These are phyloP conservation scores for Astyanax mexicanus DNA, from an alignment of 2,797 vertebrate genomes.

Conservation along the genomic window DNA sequence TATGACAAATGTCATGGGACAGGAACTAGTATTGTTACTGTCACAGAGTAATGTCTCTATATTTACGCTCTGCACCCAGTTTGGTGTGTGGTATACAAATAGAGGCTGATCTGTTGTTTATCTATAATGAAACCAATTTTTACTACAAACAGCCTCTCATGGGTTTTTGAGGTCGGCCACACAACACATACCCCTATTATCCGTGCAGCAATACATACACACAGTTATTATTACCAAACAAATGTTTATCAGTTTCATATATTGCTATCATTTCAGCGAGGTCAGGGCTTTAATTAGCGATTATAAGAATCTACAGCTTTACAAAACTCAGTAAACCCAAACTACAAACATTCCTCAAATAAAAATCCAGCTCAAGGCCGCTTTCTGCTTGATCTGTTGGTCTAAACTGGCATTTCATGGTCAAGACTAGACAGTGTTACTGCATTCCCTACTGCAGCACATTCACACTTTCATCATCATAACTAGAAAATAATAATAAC, in stretches of 20 bases:
- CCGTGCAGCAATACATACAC: too few relatives aligned
- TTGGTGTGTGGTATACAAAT: conserved; percentile 19
- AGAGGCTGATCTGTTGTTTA: background rate
- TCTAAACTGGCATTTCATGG: too few relatives aligned
- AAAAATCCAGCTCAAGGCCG: too few relatives aligned
- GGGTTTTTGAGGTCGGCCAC: background rate
- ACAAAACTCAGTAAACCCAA: too few relatives aligned
- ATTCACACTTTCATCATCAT: too few relatives aligned
- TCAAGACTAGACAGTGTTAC: too few relatives aligned
- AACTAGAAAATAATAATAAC: too few relatives aligned
- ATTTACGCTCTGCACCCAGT: background rate
- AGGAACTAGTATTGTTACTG: too few relatives aligned
- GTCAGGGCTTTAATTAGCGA: conserved; percentile 49
- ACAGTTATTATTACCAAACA: conserved; percentile 55
- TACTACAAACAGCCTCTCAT: background rate
- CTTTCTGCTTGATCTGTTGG: too few relatives aligned
- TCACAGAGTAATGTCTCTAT: conserved; percentile 28
- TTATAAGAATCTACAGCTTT: conserved; percentile 33
- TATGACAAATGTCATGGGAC: too few relatives aligned
- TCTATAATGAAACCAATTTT: background rate
- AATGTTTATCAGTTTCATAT: conserved; percentile 41
- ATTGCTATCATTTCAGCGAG: conserved; percentile 41
- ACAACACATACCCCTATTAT: background rate
- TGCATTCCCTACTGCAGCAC: too few relatives aligned
- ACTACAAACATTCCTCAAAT: too few relatives aligned